Conservation (phyloP, 2,888 invertebrate species). For the Plebejus anna region DNA sequence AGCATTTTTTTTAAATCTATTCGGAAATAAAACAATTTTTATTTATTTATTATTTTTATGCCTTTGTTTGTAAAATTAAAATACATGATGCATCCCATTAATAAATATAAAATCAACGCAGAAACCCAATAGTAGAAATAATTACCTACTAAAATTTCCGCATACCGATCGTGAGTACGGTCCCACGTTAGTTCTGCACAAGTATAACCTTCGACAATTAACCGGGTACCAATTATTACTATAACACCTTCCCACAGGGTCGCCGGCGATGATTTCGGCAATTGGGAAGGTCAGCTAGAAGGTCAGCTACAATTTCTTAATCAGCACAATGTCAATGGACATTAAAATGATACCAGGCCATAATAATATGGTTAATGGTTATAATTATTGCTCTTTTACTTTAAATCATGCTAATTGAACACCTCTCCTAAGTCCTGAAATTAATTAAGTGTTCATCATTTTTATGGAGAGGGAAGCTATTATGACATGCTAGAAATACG, state of each 20-base stretch:
- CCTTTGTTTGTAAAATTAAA: too few relatives aligned
- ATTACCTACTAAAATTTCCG: background rate
- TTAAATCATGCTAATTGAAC: background rate
- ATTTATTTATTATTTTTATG: too few relatives aligned
- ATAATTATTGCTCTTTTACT: background rate
- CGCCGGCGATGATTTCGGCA: slow-evolving; percentile 11
- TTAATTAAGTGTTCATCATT: background rate
- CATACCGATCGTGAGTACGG: slow-evolving; percentile 4
- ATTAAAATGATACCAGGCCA: background rate
- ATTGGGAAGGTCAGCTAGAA: background rate
- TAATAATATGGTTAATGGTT: too few relatives aligned
- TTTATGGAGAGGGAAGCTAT: background rate
- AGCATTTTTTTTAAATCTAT: too few relatives aligned
- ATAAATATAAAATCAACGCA: too few relatives aligned
- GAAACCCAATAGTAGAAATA: too few relatives aligned
- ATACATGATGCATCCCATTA: background rate
- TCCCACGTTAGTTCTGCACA: background rate
- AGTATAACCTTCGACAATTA: background rate
- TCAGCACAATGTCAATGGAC: background rate
- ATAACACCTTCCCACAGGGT: slow-evolving; percentile 8
- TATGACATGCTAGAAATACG: background rate
- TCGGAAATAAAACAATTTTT: too few relatives aligned
- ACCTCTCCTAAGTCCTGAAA: too few relatives aligned
- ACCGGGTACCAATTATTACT: background rate
- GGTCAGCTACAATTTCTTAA: slow-evolving; percentile 16